Conservation (phyloP, 2,113 vertebrate species). For the Spea multiplicata region DNA sequence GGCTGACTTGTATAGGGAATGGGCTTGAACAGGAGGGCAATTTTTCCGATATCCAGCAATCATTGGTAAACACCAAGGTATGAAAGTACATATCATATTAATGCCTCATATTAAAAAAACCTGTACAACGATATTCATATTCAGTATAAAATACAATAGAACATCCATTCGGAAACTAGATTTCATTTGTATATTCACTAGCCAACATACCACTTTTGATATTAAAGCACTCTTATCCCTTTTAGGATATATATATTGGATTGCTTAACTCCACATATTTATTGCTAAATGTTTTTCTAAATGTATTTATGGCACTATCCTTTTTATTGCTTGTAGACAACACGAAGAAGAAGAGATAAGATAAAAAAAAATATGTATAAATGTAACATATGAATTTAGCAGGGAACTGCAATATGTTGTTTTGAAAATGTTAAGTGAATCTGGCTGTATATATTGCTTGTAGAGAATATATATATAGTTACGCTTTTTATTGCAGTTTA, state of each 20-base stretch:
- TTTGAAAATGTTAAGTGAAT: background rate
- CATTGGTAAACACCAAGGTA: too few relatives aligned
- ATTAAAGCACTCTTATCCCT: background rate
- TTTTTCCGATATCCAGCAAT: too few relatives aligned
- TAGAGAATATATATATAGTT: background rate
- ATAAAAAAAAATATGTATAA: constrained; percentile 6
- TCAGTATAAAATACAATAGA: background rate
- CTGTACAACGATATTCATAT: background rate
- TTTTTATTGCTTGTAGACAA: background rate
- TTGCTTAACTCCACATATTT: background rate
- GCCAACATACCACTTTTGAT: background rate
- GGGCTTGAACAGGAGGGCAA: too few relatives aligned
- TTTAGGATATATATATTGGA: background rate
- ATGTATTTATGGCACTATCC: background rate
- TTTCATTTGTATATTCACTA: background rate
- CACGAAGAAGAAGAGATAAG: constrained; percentile 13
- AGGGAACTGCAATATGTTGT: background rate
- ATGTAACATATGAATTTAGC: constrained; percentile 8
- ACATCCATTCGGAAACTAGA: background rate
- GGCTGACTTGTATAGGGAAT: too few relatives aligned
- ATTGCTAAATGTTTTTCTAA: background rate
- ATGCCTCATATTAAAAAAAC: too few relatives aligned
- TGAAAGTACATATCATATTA: too few relatives aligned
- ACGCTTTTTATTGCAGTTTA: background rate
- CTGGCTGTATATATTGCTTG: background rate